Base-by-base conservation (phyloP, 35 echinoderm and acorn worm genomes). In the Ophiothrix spiculata region DNA sequence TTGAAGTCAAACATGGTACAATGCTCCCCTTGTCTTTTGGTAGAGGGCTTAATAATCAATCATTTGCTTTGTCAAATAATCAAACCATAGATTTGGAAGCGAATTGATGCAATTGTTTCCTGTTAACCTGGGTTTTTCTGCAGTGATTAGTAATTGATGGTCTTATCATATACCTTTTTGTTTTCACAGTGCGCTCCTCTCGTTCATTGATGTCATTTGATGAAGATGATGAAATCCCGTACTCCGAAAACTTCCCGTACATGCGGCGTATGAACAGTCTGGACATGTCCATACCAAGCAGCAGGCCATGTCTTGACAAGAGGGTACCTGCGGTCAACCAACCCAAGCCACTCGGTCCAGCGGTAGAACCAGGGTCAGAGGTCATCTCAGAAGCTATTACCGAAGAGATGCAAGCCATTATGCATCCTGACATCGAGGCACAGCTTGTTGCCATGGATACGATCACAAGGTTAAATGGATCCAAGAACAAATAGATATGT, bases 151-250 rank as follows among this genome's bases (percentile, higher is more conserved):
- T n/a, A n/a, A n/a, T n/a, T n/a, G n/a, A n/a, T n/a, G n/a, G n/a
- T n/a, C n/a, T n/a, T n/a, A n/a, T n/a, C n/a, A n/a, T n/a, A n/a
- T n/a, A n/a, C n/a, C n/a, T n/a, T n/a, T n/a, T n/a, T n/a, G n/a
- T n/a, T 42, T 64, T 38, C 31, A 31, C 79, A 94, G 92, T 90
- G 56, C 81, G 75, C 21, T 90, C 92, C 21, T 94, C 92, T 60
- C 63, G 92, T 32, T 87, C 85, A 14, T 79, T 94, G n/a, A 85
- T 90, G 73, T 94, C 92, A 8, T 86, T 90, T 1, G 80, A 74
- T 4, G 75, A 76, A 77, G 86, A 86, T 31, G 89, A 90, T 49
- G 63, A 82, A 75, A 81, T 77, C 31, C 39, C 80, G 1, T 69
- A 69, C 23, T 37, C 81, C 31, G 33, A 60, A 23, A 28, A 64